Base-by-base conservation (phyloP, 2,888 invertebrate species). In the Deilephila porcellus region DNA sequence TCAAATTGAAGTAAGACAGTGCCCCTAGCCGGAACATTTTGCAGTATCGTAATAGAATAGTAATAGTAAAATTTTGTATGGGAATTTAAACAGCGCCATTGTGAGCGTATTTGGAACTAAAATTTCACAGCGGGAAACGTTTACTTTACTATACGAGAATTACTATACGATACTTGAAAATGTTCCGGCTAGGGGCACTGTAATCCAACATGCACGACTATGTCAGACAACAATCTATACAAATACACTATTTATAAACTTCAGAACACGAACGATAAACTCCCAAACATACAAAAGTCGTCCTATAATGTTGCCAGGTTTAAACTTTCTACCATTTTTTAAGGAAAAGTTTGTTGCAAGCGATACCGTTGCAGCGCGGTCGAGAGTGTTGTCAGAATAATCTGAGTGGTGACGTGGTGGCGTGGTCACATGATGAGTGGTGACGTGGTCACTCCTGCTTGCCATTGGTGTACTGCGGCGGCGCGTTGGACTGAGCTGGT, bases 381-480 rank as follows among this genome's bases (percentile, higher is more conserved):
- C 83, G 85, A 86, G 88, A 90, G 89, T 91, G 92, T 91, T 93
- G 90, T 91, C 89, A 92, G 89, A 88, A 60, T 32, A 5, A 5
- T 71, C 71, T 73, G 76, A 76, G 76, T 52, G 25, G 67, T 72
- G 52, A 32, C 63, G 34, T 67, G 53, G 37, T 64, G 29, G 7
- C 59, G 29, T 59, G 56, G 25, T 37, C 53, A 74, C 73, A 74
- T 81, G 83, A 84, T 83, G 80, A 80, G n/a, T 70, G 60, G 53
- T 76, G 71, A 64, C 74, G 75, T 76, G 79, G 81, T 81, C 87
- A 88, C 80, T 91, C 90, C 82, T 90, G 84, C 81, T 93, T 94
- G 76, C 95, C 93, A 87, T 94, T 95, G 82, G 92, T 90, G 87
- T 95, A 95, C 75, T 94, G 92, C 70, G 95, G 95, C 72, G 95